Base-by-base conservation (phyloP, 2,113 vertebrate species). In the Perca flavescens region DNA sequence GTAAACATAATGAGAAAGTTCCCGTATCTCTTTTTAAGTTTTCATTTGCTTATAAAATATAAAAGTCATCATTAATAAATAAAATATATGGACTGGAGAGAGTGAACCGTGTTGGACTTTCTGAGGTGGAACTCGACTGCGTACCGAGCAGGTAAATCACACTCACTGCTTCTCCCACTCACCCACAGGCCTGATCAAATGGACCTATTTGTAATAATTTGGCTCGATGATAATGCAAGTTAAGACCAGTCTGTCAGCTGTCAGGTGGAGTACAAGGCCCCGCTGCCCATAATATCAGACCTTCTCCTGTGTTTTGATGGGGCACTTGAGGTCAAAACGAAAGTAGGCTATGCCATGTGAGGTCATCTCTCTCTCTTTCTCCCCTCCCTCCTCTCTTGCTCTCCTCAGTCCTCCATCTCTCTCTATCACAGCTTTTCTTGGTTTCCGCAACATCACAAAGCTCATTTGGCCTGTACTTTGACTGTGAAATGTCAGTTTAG, bases 1-100 rank as follows among this genome's bases (percentile, higher is more conserved):
- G 91, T 94, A 93, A 93, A 94, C 91, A 93, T 93, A 95, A 95
- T 94, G 90, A 93, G 92, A 94, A 95, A 90, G 78, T 86, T 73
- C 67, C 73, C 84, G 76, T 94, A 93, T 94, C 89, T 94, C 84
- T 85, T 86, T 84, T 93, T 93, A 91, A 88, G 89, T 87, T 92
- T 77, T 71, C 74, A 86, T 88, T 89, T 70, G 85, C 80, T 90
- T 84, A 73, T 80, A 66, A 84, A 88, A 89, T 84, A 91, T 84
- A 85, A 85, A 91, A 88, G 76, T 89, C 66, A 76, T 74, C 64
- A 84, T 78, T 85, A 89, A 86, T 90, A 86, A 86, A 91, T 89
- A 86, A 91, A 88, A 89, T 75, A 86, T 58, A 82, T 86, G 74
- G 40, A 83, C 70, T 71, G 62, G 31, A 57, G 49, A 61, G 74